phyloP scores from a whole-genome alignment of 2,888 invertebrate genomes.

The Ichneumon xanthorius region DNA sequence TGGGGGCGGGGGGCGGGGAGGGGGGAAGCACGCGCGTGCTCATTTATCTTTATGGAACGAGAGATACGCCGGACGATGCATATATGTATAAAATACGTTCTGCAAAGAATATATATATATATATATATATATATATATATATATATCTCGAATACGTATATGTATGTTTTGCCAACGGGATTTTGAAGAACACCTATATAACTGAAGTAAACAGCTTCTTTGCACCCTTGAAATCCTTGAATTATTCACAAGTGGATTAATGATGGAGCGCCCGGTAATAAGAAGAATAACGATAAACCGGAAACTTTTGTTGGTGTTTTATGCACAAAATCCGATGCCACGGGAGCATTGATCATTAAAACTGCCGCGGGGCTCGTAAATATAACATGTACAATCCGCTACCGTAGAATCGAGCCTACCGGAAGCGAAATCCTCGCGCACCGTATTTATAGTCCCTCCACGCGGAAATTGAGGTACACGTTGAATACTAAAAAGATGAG shows the following conservation, averaged over 20 bases:
- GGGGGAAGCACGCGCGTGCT: conserved; percentile 55
- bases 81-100: conserved; percentile 26
- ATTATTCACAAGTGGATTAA: conserved; percentile 46
- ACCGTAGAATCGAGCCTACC: not conserved
- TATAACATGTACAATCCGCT: not conserved
- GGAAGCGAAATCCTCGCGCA: conserved; percentile 7
- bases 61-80: conserved; percentile 34
- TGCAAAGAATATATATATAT: conserved; percentile 3
- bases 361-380: not conserved
- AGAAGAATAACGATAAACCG: conserved; percentile 33
- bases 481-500: conserved; percentile 10
- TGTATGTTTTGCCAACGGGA: conserved; percentile 46
- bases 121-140: not conserved
- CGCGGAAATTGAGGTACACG: conserved; percentile 7
- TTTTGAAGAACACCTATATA: conserved; percentile 30
- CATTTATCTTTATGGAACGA: conserved; percentile 65
- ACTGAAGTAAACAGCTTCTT: conserved; percentile 16
- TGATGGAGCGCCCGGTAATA: conserved; percentile 25
- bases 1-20: conserved; percentile 13
- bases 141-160: not conserved
- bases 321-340: conserved; percentile 13
- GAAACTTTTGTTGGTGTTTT: conserved; percentile 28
- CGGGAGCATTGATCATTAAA: conserved; percentile 21
- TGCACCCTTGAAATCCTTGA: conserved; percentile 41
- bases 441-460: conserved; percentile 2